Evolutionary conservation across 2,113 vertebrate genomes (phyloP).

Genomic region (Gallinago undulata): DNA sequence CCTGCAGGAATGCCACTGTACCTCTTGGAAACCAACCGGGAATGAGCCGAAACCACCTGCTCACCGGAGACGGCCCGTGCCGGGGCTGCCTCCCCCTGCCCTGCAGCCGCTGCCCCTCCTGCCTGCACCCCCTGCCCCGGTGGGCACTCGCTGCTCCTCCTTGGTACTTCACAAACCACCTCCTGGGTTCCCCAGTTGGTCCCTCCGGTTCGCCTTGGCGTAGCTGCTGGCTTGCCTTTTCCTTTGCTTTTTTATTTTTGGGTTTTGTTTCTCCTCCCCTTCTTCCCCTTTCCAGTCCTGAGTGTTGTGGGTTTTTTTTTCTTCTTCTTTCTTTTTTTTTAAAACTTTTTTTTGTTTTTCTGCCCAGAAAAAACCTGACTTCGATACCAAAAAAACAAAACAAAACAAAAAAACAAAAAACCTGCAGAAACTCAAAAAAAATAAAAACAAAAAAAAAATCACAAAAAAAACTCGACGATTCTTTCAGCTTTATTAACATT

Average conservation of each 20-base stretch:
- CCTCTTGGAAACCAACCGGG: not conserved
- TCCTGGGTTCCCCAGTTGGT: not conserved
- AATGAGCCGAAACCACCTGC: fast-evolving
- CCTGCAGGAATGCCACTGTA: not conserved
- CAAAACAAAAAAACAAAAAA: constrained; percentile 56
- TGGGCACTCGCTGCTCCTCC: not conserved
- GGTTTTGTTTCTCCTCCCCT: not conserved
- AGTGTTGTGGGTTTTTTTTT: constrained; percentile 31
- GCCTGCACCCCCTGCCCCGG: not conserved
- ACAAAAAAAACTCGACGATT: constrained; percentile 66
- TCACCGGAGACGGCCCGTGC: not conserved
- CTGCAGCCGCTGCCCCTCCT: not conserved
- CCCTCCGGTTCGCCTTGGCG: not conserved
- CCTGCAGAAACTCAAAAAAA: constrained; percentile 77
- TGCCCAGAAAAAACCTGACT: constrained; percentile 84
- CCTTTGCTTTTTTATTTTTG: not conserved
- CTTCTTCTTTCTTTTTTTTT: constrained; percentile 66
- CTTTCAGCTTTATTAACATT: constrained; percentile 89
- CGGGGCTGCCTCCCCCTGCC: not conserved
- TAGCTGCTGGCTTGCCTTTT: constrained; percentile 66
- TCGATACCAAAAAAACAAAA: constrained; percentile 88
- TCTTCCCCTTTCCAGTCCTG: not conserved
- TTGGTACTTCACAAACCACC: constrained; percentile 4
- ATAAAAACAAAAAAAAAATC: constrained; percentile 59
- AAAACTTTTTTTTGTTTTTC: constrained; percentile 48